Conservation (phyloP, 64 coral and sea anemone species). For the Stichodactyla helianthus region DNA sequence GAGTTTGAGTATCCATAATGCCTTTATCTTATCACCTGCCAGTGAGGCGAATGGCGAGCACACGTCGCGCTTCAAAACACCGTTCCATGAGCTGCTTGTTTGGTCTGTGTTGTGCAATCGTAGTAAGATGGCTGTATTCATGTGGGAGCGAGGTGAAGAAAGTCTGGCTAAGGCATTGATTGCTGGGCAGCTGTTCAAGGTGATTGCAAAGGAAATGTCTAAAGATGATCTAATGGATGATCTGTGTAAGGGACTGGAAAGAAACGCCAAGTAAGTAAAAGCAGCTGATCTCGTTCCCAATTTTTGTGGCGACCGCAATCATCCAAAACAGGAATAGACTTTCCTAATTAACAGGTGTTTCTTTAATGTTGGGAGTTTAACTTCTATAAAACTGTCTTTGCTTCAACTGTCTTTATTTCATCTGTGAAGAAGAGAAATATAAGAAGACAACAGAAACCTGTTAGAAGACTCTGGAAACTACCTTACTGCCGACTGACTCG, state of each 20-base stretch:
- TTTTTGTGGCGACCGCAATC: too few relatives aligned
- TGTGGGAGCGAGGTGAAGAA: slow-evolving; percentile 42
- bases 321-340: too few relatives aligned
- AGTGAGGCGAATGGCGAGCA: background rate
- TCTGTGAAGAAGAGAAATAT: too few relatives aligned
- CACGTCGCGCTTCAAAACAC: slow-evolving; percentile 13
- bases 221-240: slow-evolving; percentile 13
- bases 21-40: background rate
- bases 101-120: slow-evolving; percentile 42
- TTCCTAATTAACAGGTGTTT: too few relatives aligned
- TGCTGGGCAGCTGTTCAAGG: slow-evolving; percentile 27
- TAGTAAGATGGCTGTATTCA: slow-evolving; percentile 28
- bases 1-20: background rate
- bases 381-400: too few relatives aligned
- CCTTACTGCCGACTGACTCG: too few relatives aligned
- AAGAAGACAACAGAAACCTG: too few relatives aligned
- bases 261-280: slow-evolving; percentile 5
- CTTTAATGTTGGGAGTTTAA: too few relatives aligned
- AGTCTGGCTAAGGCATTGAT: slow-evolving; percentile 35
- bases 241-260: background rate
- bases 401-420: too few relatives aligned
- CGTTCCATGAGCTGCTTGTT: slow-evolving; percentile 31
- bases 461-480: too few relatives aligned
- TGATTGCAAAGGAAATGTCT: slow-evolving; percentile 22
- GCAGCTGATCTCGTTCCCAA: too few relatives aligned